These are phyloP conservation scores for Penelope pileata DNA, from an alignment of 2,113 vertebrate species.

Conservation along the genomic window DNA sequence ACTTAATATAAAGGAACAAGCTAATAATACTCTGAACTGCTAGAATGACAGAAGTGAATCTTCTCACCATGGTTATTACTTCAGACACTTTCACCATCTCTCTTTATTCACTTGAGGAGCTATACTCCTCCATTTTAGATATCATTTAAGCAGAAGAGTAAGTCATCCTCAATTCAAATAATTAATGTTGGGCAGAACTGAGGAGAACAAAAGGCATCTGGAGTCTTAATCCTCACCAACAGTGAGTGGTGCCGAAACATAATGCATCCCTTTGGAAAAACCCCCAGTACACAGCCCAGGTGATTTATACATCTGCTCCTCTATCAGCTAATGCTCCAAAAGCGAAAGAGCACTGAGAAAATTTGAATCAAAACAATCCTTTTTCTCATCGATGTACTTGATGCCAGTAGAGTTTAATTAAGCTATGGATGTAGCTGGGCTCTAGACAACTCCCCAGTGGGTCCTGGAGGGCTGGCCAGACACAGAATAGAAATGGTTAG, in stretches of 20 bases:
- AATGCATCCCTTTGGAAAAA: background rate
- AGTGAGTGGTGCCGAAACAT: background rate
- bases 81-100: background rate
- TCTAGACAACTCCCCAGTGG: background rate
- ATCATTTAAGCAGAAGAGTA: background rate
- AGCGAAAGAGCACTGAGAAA: background rate
- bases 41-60: background rate
- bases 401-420: background rate
- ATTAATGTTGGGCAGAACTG: background rate
- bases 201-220: background rate
- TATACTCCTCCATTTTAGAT: conserved; percentile 8
- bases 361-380: background rate
- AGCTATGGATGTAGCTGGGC: background rate
- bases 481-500: background rate
- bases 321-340: background rate
- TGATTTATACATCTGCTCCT: background rate
- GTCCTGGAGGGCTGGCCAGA: background rate
- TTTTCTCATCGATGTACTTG: background rate
- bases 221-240: background rate
- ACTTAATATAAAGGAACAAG: background rate
- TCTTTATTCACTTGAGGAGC: background rate
- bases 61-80: background rate
- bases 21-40: background rate
- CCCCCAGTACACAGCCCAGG: background rate
- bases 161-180: background rate